Conservation (phyloP, 2,113 vertebrate genomes). For the Nanger granti region DNA sequence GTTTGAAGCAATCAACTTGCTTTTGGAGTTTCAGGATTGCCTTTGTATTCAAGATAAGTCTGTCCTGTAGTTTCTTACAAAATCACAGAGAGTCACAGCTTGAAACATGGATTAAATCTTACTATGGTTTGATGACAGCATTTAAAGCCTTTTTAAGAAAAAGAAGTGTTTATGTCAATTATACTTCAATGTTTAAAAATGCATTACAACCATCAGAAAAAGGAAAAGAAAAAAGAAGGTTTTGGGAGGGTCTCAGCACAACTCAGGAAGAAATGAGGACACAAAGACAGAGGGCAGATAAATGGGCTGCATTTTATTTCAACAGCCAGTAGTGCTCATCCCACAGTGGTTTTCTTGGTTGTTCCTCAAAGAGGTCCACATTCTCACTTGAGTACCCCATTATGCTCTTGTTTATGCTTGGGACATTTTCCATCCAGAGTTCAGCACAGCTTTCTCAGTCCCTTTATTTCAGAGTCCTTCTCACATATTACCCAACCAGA, state of each 20-base stretch:
- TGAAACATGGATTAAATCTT: not conserved
- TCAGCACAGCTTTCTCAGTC: not conserved
- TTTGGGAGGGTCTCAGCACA: not conserved
- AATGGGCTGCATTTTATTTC: not conserved
- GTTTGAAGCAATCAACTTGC: not conserved
- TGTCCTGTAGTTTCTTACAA: not conserved
- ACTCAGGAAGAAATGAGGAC: not conserved
- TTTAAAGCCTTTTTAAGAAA: not conserved
- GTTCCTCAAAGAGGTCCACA: not conserved
- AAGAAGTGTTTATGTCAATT: not conserved
- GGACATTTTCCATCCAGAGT: not conserved
- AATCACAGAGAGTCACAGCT: not conserved
- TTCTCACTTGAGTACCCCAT: not conserved
- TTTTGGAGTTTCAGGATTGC: not conserved
- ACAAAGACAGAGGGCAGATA: not conserved
- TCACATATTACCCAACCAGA: not conserved
- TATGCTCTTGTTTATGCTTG: not conserved
- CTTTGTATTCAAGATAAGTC: not conserved
- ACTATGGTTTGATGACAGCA: not conserved
- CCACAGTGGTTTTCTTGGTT: not conserved
- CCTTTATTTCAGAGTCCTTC: not conserved
- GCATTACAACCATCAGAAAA: not conserved
- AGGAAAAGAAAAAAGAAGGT: not conserved
- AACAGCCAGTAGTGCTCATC: not conserved
- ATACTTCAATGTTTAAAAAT: not conserved